Percentiles rank a stretch among this genome's conserved stretches.
Evolutionary conservation across 2,113 vertebrate species (phyloP).

Genomic region (Eclectus roratus): DNA sequence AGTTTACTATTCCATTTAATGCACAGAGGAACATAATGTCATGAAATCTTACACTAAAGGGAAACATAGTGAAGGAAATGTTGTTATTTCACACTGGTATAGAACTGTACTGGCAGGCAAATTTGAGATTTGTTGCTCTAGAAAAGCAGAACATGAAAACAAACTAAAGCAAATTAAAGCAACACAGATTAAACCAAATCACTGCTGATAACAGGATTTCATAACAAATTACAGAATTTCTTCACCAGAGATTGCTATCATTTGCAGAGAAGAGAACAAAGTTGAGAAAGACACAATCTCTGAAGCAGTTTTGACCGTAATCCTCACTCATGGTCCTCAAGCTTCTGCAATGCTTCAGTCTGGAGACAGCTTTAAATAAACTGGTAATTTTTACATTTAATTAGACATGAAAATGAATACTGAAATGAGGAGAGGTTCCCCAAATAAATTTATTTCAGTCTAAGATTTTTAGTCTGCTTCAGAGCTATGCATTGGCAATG

Average conservation of each 20-base stretch:
- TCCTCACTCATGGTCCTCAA: neutral
- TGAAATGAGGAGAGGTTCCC: neutral
- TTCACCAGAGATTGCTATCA: neutral
- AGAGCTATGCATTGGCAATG: neutral
- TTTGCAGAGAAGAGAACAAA: neutral
- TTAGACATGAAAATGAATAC: neutral
- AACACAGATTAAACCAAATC: neutral
- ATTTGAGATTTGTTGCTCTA: neutral
- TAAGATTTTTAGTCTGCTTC: neutral
- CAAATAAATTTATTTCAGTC: neutral
- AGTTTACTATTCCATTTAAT: neutral
- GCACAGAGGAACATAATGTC: neutral
- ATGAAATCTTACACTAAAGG: neutral
- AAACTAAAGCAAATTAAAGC: neutral
- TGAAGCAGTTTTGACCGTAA: neutral
- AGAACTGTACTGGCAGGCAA: neutral
- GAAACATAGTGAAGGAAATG: neutral
- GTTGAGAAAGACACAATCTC: neutral
- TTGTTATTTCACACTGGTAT: neutral
- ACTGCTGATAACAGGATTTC: conserved; percentile 11
- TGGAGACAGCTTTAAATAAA: neutral
- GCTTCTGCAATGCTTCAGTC: neutral
- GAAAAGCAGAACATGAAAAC: neutral
- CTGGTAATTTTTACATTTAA: neutral
- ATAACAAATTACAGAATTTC: neutral